Conservation (phyloP, 2,797 vertebrate genomes). For the Chelon auratus region DNA sequence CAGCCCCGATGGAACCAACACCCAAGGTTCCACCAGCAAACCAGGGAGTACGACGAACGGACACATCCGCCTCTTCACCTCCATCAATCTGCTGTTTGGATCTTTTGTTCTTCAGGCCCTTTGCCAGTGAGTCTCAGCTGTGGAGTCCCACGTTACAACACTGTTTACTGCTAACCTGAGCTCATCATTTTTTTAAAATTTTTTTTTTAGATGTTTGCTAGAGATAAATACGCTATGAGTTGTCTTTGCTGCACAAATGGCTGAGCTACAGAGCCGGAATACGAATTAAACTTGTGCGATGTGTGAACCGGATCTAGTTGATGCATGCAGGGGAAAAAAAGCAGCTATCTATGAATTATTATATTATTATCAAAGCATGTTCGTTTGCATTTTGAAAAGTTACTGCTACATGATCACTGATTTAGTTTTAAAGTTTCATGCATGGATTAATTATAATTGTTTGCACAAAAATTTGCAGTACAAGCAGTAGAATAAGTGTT, state of each 20-base stretch:
- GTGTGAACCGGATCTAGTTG: neutral
- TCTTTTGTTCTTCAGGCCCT: slow-evolving; percentile 16
- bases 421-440: neutral
- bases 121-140: slow-evolving; percentile 18
- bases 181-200: neutral
- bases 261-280: neutral
- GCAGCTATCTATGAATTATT: too few species aligned
- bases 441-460: neutral
- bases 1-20: neutral
- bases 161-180: neutral
- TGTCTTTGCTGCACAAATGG: neutral
- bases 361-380: neutral
- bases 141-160: neutral
- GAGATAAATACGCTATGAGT: neutral
- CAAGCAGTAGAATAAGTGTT: too few species aligned
- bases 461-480: neutral
- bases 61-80: slow-evolving; percentile 4
- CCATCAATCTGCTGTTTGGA: slow-evolving; percentile 28
- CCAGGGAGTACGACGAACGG: neutral
- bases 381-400: neutral
- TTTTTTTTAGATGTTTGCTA: neutral
- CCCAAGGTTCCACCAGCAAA: too few species aligned
- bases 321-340: neutral
- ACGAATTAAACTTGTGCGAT: neutral
- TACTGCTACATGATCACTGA: neutral